Percentiles rank a stretch among this genome's conserved stretches.
Conservation (phyloP, 2,113 vertebrate species). For the Gobius niger region DNA sequence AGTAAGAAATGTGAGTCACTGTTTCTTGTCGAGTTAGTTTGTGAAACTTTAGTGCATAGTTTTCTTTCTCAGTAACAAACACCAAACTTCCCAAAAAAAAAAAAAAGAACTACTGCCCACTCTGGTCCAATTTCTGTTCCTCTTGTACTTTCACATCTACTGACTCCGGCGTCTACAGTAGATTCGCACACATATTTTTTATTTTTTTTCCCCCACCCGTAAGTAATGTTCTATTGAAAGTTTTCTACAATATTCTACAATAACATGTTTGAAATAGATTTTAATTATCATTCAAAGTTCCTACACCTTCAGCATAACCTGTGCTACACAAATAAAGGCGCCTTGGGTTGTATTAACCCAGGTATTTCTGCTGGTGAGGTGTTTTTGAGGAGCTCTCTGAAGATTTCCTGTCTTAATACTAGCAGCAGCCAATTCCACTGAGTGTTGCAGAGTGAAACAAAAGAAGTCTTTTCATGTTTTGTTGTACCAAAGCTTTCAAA, state of each 20-base stretch:
- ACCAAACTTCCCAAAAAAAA: neutral
- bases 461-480: neutral
- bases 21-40: neutral
- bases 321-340: neutral
- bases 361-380: neutral
- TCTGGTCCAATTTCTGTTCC: neutral
- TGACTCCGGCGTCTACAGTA: neutral
- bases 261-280: no score
- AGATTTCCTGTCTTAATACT: neutral
- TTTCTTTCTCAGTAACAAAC: neutral
- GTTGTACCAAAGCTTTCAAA: neutral
- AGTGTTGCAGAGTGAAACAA: neutral
- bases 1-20: constrained; percentile 1
- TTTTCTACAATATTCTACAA: no score
- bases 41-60: constrained; percentile 3
- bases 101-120: neutral
- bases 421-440: neutral
- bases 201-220: no score
- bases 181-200: neutral
- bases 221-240: no score
- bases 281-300: no score
- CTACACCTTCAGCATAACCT: neutral
- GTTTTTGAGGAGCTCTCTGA: neutral
- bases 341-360: neutral
- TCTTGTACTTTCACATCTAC: neutral